Base-by-base conservation (phyloP, 1,140 invertebrate species). In the Drosophila prosaltans region DNA sequence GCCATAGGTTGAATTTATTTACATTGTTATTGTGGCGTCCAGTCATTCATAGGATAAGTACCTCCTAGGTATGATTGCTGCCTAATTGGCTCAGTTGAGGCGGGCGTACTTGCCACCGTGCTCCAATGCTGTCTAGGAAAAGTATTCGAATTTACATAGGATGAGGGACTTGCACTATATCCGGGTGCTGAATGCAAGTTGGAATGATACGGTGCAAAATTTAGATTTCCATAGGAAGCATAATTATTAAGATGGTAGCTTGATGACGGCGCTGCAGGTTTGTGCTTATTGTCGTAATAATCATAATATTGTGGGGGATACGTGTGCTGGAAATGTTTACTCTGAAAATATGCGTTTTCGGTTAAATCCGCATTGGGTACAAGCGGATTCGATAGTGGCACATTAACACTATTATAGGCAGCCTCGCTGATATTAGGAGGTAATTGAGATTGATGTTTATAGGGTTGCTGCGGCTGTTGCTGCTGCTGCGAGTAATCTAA, bases 301-400 rank as follows among this genome's bases (percentile, higher is more conserved):
- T 89, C 86, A 62, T 89, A 89, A 65, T 89, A 89, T 75, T 89
- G 84, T n/a, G 80, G 85, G 6, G 84, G 78, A 61, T 81, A 81
- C 6, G 84, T 24, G 60, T 82, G 84, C 61, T 84, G 84, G 61
- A 84, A 71, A 54, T 80, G 79, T 48, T 83, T 89, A 40, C 65
- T 68, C 30, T 88, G 64, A 45, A 90, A 89, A 45, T 81, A 90
- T 11, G 74, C 70, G 30, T 72, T 84, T 43, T 90, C 84, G 7
- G 81, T 45, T 39, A 80, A 55, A 16, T 74, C 67, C 32, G 67
- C 59, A 30, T 58, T 71, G 5, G 81, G 43, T 51, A 65, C 57
- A 63, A 64, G 54, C 11, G 84, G 24, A 60, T 75, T 83, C 32
- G 65, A 61, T 32, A 75, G 74, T 62, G 80, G 57, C 72, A 70